Evolutionary conservation across 2,888 invertebrate species (phyloP), one percentile per base, ranked within the genome.

Genomic region (Ellobium chinense): DNA sequence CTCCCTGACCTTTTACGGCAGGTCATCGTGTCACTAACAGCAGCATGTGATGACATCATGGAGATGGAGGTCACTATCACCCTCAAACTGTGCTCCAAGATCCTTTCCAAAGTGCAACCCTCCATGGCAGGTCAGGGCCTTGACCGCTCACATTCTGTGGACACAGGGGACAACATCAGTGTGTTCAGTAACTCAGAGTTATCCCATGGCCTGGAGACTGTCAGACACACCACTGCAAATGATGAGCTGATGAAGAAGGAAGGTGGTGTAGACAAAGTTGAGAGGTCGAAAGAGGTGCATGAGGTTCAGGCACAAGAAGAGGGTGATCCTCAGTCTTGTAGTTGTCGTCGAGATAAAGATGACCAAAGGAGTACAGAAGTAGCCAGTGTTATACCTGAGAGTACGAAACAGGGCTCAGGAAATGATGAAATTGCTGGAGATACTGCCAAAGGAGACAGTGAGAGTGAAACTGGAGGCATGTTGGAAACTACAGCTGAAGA

Each of bases 1-100:
- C 93, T 97, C 78, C 97, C 96, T n/a, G 95, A 95, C 87, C 94
- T 97, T 78, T 95, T 97, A 88, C 94, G 95, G n/a, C 95, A 95
- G 86, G 94, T 96, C 65, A 95, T 95, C 29, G 94, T 94, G 72
- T 94, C 95, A 81, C 92, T 96, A 60, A 95, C 95, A 1, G 91
- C 94, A 2, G 94, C 95, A 89, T 94, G 95, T 81, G 92, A 93
- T 58, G 87, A 92, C 24, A 91, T 96, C 12, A 94, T 94, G 63
- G 94, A 95, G n/a, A 91, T 93, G 54, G 96, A 96, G 90, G 94
- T 96, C 5, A 94, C 94, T 0, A 94, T 94, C 70, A 95, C 95
- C 83, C 94, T 97, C 14, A 94, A 94, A 82, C 94, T 96, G 2
- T 96, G 96, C 89, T 95, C 95, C 82, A 96, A 96, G 93, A 95